phyloP scores from a whole-genome alignment of 2,888 invertebrate species.

The Anaspis maculata region DNA sequence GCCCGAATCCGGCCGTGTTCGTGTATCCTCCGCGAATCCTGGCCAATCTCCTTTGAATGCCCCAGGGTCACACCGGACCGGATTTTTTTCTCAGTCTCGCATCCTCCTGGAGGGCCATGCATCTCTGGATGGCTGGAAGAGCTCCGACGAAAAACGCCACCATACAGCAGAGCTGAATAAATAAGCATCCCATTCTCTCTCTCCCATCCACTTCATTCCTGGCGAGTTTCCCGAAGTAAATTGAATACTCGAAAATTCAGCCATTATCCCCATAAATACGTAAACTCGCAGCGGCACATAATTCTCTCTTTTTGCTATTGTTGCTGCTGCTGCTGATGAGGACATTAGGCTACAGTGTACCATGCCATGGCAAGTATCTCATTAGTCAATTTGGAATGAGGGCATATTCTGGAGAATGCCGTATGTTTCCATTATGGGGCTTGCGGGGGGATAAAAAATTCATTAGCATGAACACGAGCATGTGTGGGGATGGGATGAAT shows the following conservation, averaged over 20 bases:
- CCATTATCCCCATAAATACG: conserved; percentile 15
- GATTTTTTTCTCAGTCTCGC: conserved; percentile 29
- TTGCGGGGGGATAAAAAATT: no score
- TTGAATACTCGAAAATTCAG: conserved; percentile 14
- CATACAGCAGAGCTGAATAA: conserved; percentile 32
- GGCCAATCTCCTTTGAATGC: conserved; percentile 32
- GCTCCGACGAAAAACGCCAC: no score
- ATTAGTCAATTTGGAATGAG: no score
- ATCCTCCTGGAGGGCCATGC: conserved; percentile 30
- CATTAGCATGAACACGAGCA: no score
- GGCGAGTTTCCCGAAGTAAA: no score
- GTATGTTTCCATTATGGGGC: no score
- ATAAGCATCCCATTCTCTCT: conserved; percentile 32
- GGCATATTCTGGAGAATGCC: no score
- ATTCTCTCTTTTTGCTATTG: conserved; percentile 3
- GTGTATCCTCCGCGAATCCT: conserved; percentile 24
- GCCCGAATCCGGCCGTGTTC: conserved; percentile 13
- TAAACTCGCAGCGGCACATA: conserved; percentile 3
- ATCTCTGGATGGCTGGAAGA: conserved; percentile 23
- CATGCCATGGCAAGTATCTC: no score
- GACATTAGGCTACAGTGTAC: no score
- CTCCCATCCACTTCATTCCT: conserved; percentile 22
- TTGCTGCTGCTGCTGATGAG: no score
- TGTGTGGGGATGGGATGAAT: no score
- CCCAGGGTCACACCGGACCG: conserved; percentile 28